These are phyloP conservation scores for Tichodroma muraria DNA, from an alignment of 2,113 vertebrate genomes.

Conservation along the genomic window DNA sequence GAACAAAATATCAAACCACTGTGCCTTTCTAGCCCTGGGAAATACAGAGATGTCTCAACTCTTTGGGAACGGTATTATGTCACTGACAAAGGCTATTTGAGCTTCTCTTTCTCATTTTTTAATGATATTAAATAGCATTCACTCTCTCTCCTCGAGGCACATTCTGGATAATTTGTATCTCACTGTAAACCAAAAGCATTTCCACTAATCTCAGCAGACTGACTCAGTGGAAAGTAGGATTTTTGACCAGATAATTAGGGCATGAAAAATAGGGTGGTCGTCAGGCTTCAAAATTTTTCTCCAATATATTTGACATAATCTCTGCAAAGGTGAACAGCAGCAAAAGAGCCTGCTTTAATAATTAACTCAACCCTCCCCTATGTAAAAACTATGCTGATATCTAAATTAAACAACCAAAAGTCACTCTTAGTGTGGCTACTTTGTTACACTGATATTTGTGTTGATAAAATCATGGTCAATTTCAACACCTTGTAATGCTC, in stretches of 20 bases:
- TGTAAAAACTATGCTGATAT: neutral
- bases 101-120: neutral
- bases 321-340: neutral
- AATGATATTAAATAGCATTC: slow-evolving; percentile 1
- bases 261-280: neutral
- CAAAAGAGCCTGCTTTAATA: neutral
- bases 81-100: slow-evolving; percentile 5
- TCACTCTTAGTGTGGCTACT: neutral
- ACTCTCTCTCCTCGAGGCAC: neutral
- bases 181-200: slow-evolving; percentile 3
- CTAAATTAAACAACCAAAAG: neutral
- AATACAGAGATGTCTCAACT: neutral
- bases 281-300: neutral
- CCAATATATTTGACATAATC: neutral
- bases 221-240: neutral
- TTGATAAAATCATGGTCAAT: neutral
- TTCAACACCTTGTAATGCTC: neutral
- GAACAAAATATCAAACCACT: neutral
- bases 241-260: neutral
- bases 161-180: neutral
- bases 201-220: slow-evolving; percentile 7
- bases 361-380: neutral
- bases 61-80: neutral
- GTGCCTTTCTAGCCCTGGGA: neutral
- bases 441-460: neutral